Base-by-base conservation (phyloP, 2,113 vertebrate genomes). In the Callorhinus ursinus region DNA sequence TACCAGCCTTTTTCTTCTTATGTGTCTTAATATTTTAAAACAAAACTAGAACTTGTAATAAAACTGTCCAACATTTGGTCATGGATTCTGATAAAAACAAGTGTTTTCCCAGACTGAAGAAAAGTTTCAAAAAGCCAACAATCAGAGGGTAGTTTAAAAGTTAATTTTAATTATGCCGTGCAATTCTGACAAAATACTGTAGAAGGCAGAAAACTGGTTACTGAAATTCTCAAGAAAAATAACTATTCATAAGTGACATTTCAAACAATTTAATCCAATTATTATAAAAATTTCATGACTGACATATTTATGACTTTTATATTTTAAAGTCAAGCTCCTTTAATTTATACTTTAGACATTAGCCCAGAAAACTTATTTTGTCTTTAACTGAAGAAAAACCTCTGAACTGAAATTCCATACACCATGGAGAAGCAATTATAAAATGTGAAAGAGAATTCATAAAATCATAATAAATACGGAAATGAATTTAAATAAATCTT, bases 271-370 rank as follows among this genome's bases (percentile, higher is more conserved):
- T 72, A 97, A 77, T 55, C 36, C 42, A 49, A 87, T 94, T 61
- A 96, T 53, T 84, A 71, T 28, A 76, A 74, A 96, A 71, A 16
- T 59, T n/a, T 69, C 57, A 95, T 42, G 31, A 95, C 21, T 88
- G 49, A 65, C 28, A 53, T 86, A 81, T 67, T 77, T 84, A 83
- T 76, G 14, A 49, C 13, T 74, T 95, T 89, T 33, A 76, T 13
- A 87, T 88, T 84, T 96, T 96, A 93, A 85, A 86, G 12, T 93
- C 15, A 88, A 92, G 77, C 22, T 77, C 90, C 28, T 93, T 96
- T 93, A 69, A 84, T 4, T 22, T 42, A 67, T 42, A 88, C n/a
- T 65, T 39, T 87, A 93, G 4, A 61, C 1, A 74, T 74, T 93
- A 96, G 26, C 19, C 61, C 53, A 90, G 36, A 92, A 84, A 84